Evolutionary conservation across 2,797 vertebrate genomes (phyloP).

Genomic region (Anas bernieri): DNA sequence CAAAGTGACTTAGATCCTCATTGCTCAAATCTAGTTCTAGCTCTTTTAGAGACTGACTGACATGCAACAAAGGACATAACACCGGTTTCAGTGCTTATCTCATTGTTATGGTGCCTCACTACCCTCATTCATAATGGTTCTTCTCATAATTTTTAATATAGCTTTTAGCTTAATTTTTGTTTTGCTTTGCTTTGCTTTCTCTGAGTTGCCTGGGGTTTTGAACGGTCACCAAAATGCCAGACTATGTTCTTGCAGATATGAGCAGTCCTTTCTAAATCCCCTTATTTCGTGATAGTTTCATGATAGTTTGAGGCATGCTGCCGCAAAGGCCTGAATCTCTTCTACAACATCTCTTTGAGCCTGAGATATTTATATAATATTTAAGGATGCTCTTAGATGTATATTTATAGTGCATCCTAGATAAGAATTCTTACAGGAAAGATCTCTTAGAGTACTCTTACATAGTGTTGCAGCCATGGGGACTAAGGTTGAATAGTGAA

Average conservation of each 20-base stretch:
- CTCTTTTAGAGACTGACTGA: not conserved
- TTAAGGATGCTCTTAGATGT: not conserved
- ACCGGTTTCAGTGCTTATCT: not conserved
- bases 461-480: accelerated
- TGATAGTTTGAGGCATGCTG: not conserved
- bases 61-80: too few relatives aligned
- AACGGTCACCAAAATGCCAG: not conserved
- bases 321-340: not conserved
- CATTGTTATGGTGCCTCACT: too few relatives aligned
- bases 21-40: not conserved
- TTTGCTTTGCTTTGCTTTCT: not conserved
- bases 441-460: not conserved
- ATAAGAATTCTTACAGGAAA: not conserved
- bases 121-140: not conserved
- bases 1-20: not conserved
- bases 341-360: not conserved
- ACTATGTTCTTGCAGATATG: not conserved
- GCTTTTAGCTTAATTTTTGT: not conserved
- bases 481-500: not conserved
- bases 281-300: not conserved
- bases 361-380: not conserved
- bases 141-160: not conserved
- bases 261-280: not conserved
- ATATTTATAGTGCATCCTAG: not conserved
- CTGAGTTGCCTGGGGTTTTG: not conserved